Percentiles rank a stretch among this genome's conserved stretches.
phyloP scores from a whole-genome alignment of 2,797 vertebrate species.

The Scarus forsteni region DNA sequence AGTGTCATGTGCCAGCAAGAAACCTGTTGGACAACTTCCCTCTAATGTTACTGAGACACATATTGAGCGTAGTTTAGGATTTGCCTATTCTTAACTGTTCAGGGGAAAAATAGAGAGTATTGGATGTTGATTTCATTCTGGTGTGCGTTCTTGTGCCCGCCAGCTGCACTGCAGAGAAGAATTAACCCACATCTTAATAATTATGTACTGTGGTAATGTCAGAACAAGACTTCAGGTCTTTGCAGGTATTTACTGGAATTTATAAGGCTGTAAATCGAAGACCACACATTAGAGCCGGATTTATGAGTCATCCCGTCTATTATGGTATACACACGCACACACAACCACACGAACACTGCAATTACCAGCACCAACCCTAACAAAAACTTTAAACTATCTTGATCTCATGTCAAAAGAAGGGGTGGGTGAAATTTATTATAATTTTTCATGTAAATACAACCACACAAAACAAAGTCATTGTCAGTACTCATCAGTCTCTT shows the following conservation, averaged over 20 bases:
- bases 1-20: constrained; percentile 29
- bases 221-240: constrained; percentile 24
- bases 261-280: constrained; percentile 49
- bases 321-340: constrained; percentile 5
- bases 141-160: not conserved
- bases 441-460: not conserved
- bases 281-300: constrained; percentile 47
- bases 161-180: not conserved
- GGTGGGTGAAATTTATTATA: not conserved
- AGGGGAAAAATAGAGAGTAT: constrained; percentile 29
- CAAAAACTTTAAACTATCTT: constrained; percentile 21
- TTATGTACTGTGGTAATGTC: constrained; percentile 7
- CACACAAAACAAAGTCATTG: not conserved
- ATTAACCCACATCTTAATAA: not conserved
- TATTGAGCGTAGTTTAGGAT: constrained; percentile 29
- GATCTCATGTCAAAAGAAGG: not conserved
- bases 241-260: constrained; percentile 50
- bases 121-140: constrained; percentile 16
- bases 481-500: not conserved
- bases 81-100: constrained; percentile 33
- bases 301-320: constrained; percentile 39
- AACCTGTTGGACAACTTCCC: constrained; percentile 62
- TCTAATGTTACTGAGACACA: constrained; percentile 40
- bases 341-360: constrained; percentile 2
- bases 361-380: constrained; percentile 20